Evolutionary conservation across 2,797 vertebrate species (phyloP).

Genomic region (Danio albolineatus): DNA sequence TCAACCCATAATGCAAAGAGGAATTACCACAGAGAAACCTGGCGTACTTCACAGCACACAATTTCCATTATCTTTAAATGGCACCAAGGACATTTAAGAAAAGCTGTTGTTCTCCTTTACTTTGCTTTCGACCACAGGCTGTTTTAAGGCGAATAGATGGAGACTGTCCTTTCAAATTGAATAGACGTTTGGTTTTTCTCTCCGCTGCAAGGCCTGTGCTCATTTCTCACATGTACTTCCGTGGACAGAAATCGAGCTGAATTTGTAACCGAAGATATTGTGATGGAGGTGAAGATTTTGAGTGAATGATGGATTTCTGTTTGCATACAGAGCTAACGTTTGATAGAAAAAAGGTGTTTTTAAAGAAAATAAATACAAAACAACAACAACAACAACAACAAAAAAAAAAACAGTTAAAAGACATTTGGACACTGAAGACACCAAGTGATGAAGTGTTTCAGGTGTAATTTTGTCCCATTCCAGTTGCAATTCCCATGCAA

Average conservation of each 20-base stretch:
- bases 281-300: not conserved
- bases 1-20: constrained; percentile 58
- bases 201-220: constrained; percentile 14
- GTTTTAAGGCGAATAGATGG: constrained; percentile 42
- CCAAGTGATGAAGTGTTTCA: too few relatives aligned
- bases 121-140: constrained; percentile 52
- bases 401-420: too few relatives aligned
- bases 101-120: constrained; percentile 46
- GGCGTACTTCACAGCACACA: constrained; percentile 62
- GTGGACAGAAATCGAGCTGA: not conserved
- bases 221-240: not conserved
- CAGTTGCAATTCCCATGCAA: too few relatives aligned
- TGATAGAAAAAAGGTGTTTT: not conserved
- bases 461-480: too few relatives aligned
- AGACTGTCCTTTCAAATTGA: constrained; percentile 37
- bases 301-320: not conserved
- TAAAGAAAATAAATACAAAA: not conserved
- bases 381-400: too few relatives aligned
- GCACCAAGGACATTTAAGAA: constrained; percentile 59
- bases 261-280: not conserved
- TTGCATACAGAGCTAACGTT: not conserved
- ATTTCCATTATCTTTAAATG: constrained; percentile 65
- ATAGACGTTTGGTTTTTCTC: constrained; percentile 42
- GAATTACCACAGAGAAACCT: constrained; percentile 59
- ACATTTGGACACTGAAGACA: too few relatives aligned